Base-by-base conservation (phyloP, 2,797 vertebrate genomes). In the Alectoris magna region DNA sequence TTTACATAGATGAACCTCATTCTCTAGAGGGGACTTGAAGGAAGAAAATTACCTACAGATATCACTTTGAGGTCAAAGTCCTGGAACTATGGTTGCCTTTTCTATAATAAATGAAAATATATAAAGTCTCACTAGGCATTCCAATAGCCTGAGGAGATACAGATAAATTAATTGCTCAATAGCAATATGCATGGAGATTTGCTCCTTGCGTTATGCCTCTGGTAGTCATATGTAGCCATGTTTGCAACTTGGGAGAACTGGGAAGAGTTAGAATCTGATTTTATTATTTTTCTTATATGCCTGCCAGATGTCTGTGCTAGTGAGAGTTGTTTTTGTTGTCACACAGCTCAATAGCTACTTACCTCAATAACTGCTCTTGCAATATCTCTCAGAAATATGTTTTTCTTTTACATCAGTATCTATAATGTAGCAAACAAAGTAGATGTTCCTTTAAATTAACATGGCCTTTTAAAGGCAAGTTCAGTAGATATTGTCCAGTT, bases 1-100 rank as follows among this genome's bases (percentile, higher is more conserved):
- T 89, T 84, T 91, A 68, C 36, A 24, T 67, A 93, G 76, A 78
- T 89, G 63, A 86, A 73, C 84, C 24, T 87, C 29, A 14, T 38
- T 94, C 88, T 92, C 92, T 44, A 34, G 84, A 92, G 91, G 81
- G 81, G 67, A 89, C 67, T 84, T 39, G 67, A 87, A 82, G 91
- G 73, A 63, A 93, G 34, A 89, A 84, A 84, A 79, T 93, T 95
- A 91, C 76, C 84, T 89, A 70, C 51, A 84, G 87, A 92, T 93
- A 95, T 84, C 76, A 64, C 79, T 93, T 70, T 43, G 74, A 95
- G 88, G 91, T 94, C 92, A 95, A 94, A 94, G 70, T 85, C 76
- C 76, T 91, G 64, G 79, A 89, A 94, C 48, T 93, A 60, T 0
- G 0, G 43, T 91, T 96, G 72, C 93, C 36, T 95, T 87, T 91